Evolutionary conservation across 2,113 vertebrate genomes (phyloP).

Genomic region (Platycercus adscitus): DNA sequence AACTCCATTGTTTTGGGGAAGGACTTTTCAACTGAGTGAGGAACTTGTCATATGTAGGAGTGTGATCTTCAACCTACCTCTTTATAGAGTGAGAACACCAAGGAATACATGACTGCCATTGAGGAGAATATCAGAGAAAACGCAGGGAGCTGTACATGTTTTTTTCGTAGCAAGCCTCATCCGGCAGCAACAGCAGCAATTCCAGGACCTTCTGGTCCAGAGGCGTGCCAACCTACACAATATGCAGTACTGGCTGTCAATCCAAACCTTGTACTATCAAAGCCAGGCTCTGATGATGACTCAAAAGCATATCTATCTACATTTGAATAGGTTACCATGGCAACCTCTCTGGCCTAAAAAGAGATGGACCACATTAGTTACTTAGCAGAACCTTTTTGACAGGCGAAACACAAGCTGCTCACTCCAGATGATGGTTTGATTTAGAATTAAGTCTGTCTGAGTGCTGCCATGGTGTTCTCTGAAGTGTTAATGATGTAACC

Average conservation of each 20-base stretch:
- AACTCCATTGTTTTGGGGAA: neutral
- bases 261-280: constrained; percentile 14
- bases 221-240: constrained; percentile 47
- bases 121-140: neutral
- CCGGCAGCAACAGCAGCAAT: constrained; percentile 25
- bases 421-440: constrained; percentile 49
- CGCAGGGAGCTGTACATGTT: neutral
- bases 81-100: neutral
- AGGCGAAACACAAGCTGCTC: constrained; percentile 67
- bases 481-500: constrained; percentile 1
- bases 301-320: constrained; percentile 48
- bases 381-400: constrained; percentile 66
- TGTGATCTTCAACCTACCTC: neutral
- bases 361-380: constrained; percentile 63
- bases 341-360: constrained; percentile 62
- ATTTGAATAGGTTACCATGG: constrained; percentile 28
- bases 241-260: constrained; percentile 50
- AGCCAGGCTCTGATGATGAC: constrained; percentile 37
- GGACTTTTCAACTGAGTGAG: neutral
- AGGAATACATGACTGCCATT: neutral
- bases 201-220: constrained; percentile 59
- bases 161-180: neutral
- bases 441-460: constrained; percentile 30
- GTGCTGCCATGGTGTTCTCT: neutral
- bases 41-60: neutral